Evolutionary conservation across 2,888 invertebrate genomes (phyloP).

Genomic region (Idaea dimidiata): DNA sequence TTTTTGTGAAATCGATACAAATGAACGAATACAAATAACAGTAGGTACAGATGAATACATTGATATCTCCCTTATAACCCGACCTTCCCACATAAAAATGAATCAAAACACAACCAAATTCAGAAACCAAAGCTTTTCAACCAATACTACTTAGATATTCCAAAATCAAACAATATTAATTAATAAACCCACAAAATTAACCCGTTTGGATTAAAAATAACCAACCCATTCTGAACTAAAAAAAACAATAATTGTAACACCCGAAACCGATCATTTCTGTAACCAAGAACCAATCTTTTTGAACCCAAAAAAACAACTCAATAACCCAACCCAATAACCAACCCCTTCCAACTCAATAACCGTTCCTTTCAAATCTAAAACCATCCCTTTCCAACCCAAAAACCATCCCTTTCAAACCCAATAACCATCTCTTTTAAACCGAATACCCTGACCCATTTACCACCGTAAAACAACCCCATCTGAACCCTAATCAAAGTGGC

Average conservation of each 20-base stretch:
- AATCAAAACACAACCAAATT: not conserved
- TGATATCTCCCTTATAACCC: not conserved
- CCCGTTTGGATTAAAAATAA: too few species aligned
- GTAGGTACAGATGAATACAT: not conserved
- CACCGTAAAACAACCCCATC: not conserved
- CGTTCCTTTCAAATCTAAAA: not conserved
- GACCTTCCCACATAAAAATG: not conserved
- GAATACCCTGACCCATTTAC: not conserved
- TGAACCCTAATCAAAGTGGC: slow-evolving; percentile 14
- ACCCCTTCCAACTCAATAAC: not conserved
- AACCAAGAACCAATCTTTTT: not conserved
- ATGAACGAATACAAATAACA: not conserved
- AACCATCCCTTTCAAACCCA: not conserved
- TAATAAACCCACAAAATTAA: not conserved
- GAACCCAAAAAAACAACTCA: too few species aligned
- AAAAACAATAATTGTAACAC: too few species aligned
- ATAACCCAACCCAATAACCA: too few species aligned
- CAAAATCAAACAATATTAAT: not conserved
- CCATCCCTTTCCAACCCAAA: not conserved
- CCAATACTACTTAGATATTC: not conserved
- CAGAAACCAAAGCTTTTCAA: not conserved
- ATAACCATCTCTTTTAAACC: not conserved
- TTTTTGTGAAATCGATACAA: not conserved
- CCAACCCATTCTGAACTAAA: too few species aligned
- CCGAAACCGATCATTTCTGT: not conserved